Conservation (phyloP, 2,113 vertebrate species). For the Meriones unguiculatus region DNA sequence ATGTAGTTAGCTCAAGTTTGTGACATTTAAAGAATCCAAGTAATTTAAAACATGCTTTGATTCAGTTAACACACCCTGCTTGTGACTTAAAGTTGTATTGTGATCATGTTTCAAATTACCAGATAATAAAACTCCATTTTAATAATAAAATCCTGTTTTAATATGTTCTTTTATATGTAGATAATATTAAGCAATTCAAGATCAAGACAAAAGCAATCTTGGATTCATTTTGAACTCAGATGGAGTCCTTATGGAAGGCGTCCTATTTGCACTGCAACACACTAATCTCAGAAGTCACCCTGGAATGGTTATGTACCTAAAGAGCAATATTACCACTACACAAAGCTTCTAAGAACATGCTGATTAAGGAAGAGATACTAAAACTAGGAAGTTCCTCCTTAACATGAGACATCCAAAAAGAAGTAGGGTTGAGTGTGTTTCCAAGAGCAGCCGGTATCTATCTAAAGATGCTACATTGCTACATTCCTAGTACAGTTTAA, state of each 20-base stretch:
- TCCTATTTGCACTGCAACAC: too few relatives aligned
- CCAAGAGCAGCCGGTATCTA: rapidly evolving
- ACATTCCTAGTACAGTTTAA: background rate
- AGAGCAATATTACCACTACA: too few relatives aligned
- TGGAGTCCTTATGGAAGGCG: too few relatives aligned
- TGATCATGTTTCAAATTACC: background rate
- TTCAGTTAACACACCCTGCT: background rate
- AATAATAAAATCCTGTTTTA: background rate
- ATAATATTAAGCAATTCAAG: background rate
- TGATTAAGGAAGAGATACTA: background rate
- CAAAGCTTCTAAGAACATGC: background rate
- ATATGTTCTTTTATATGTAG: background rate
- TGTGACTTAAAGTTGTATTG: background rate
- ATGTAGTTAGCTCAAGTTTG: background rate
- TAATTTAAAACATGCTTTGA: background rate
- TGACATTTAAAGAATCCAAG: background rate
- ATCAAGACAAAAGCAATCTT: background rate
- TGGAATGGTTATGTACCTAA: rapidly evolving
- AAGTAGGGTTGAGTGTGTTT: background rate
- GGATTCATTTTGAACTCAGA: background rate
- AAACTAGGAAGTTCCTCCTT: background rate
- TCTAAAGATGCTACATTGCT: background rate
- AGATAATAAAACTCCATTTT: background rate
- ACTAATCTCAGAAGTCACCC: rapidly evolving
- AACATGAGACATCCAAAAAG: background rate